A percentile compares a stretch with the other conserved stretches of the same genome.
phyloP scores from a whole-genome alignment of 2,113 vertebrate species.

The Vulpes lagopus region DNA sequence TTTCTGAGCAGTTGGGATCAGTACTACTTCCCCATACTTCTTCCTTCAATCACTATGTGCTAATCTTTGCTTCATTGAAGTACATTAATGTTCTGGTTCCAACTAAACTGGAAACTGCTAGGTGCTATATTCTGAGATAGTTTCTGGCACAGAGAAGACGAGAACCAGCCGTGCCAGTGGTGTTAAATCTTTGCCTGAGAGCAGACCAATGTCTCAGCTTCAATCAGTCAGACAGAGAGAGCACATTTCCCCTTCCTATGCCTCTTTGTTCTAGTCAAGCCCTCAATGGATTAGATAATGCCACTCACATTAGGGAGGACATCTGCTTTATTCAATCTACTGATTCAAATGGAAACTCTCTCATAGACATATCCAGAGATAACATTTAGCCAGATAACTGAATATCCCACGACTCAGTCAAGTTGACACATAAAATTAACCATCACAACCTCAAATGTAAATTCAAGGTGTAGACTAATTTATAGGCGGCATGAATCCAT shows the following conservation, averaged over 20 bases:
- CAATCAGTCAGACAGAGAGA: background rate
- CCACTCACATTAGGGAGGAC: background rate
- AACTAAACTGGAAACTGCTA: background rate
- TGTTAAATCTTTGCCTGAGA: background rate
- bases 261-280: background rate
- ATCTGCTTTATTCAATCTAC: background rate
- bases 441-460: background rate
- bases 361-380: background rate
- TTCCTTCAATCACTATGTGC: background rate
- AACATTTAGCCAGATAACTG: background rate
- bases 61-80: background rate
- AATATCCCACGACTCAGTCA: background rate
- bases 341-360: background rate
- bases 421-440: background rate
- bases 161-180: background rate
- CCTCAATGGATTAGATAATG: background rate
- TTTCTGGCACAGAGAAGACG: background rate
- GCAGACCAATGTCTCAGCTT: background rate
- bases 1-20: background rate
- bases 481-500: background rate
- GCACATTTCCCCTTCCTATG: background rate
- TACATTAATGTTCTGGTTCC: background rate
- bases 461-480: background rate
- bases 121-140: background rate
- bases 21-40: background rate